Conservation (phyloP, 2,888 invertebrate species). For the Cecidostiba fungosa region DNA sequence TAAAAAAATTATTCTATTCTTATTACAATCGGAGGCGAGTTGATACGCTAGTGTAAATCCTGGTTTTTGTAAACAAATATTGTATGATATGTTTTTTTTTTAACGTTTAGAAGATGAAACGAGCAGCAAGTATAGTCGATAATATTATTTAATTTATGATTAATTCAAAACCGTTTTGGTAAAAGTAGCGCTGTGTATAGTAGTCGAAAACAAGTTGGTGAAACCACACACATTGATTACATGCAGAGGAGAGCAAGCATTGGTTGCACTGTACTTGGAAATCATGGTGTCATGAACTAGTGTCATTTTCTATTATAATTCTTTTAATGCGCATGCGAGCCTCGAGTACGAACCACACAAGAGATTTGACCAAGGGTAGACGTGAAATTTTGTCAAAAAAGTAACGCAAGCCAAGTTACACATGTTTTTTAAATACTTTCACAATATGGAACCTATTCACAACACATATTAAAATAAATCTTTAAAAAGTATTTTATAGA, state of each 20-base stretch:
- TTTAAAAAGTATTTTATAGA: conserved; percentile 48
- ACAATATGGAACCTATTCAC: background rate
- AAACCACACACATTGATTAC: conserved; percentile 58
- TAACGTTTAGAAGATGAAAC: conserved; percentile 64
- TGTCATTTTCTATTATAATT: conserved; percentile 67
- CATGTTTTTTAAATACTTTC: conserved; percentile 25
- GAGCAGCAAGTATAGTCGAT: conserved; percentile 72
- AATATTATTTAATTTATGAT: conserved; percentile 77
- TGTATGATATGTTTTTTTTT: conserved; percentile 76
- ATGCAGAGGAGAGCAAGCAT: conserved; percentile 51
- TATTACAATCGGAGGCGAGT: conserved; percentile 74
- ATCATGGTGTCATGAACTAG: conserved; percentile 67
- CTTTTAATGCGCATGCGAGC: conserved; percentile 56
- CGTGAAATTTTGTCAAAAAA: conserved; percentile 37
- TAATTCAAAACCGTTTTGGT: conserved; percentile 72
- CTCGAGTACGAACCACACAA: conserved; percentile 55
- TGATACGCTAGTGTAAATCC: conserved; percentile 77
- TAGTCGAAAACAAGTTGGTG: conserved; percentile 55
- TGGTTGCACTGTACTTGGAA: conserved; percentile 61
- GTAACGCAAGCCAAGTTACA: conserved; percentile 33
- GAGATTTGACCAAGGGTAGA: conserved; percentile 43
- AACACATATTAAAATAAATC: conserved; percentile 18
- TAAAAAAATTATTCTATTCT: conserved; percentile 76
- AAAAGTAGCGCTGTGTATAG: conserved; percentile 65
- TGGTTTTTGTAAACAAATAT: conserved; percentile 78